phyloP scores from a whole-genome alignment of 2,113 vertebrate genomes.

The Varanus komodoensis region DNA sequence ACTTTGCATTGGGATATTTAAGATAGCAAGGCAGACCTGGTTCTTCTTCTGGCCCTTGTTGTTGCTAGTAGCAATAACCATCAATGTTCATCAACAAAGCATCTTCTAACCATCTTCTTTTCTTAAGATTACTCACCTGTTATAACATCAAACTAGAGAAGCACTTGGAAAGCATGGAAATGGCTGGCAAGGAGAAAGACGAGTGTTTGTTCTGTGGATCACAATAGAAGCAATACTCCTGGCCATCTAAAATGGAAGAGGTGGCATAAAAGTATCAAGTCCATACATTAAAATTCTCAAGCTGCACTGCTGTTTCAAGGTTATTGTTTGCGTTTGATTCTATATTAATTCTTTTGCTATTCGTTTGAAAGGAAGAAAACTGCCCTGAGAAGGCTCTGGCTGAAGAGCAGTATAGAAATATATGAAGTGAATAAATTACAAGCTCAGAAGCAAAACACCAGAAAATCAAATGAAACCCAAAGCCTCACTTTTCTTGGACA shows the following conservation, averaged over 20 bases:
- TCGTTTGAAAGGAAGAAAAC: not conserved
- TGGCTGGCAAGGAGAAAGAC: too few species aligned
- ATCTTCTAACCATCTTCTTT: constrained; percentile 30
- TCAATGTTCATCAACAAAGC: not conserved
- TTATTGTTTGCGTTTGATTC: not conserved
- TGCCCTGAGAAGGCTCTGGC: not conserved
- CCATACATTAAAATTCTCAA: not conserved
- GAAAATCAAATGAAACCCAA: not conserved
- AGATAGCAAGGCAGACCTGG: not conserved
- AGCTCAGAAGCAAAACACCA: not conserved
- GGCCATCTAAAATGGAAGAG: too few species aligned
- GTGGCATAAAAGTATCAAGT: too few species aligned
- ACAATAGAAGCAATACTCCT: too few species aligned
- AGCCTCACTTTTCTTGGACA: not conserved
- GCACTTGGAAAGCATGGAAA: too few species aligned
- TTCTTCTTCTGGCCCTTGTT: not conserved
- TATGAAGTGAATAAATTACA: not conserved
- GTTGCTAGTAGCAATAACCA: not conserved
- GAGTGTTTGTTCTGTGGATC: too few species aligned
- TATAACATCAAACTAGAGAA: too few species aligned
- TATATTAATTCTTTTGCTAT: not conserved
- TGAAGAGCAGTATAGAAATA: not conserved
- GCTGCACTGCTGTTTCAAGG: not conserved
- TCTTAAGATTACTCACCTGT: too few species aligned
- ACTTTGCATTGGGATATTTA: not conserved